Base-by-base conservation (phyloP, 2,113 vertebrate genomes). In the Danionella cerebrum region DNA sequence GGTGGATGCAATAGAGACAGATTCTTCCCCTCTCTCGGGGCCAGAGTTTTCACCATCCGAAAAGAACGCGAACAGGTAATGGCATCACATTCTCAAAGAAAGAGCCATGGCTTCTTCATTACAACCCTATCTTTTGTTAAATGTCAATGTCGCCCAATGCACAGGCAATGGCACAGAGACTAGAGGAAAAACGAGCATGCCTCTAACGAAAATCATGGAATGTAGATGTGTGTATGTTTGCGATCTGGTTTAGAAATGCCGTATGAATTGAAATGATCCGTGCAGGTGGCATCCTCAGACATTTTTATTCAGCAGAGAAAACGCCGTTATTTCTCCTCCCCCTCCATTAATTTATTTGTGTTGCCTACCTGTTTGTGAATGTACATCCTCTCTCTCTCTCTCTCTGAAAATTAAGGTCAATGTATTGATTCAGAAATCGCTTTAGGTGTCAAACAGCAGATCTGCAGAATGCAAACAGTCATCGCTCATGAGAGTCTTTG, bases 1-100 rank as follows among this genome's bases (percentile, higher is more conserved):
- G 80, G 84, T 76, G 84, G 81, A 84, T 85, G 86, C 84, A 84
- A 86, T 82, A 75, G 80, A 79, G 80, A 77, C 83, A 79, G 73
- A 70, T 75, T 29, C 78, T 81, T 75, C 70, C 76, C 72, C 79
- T 82, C 76, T 69, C 67, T 67, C 59, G 82, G 86, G 82, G 78
- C 79, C 54, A 81, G 86, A 80, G 76, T 78, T 80, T 69, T 70
- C 74, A 68, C 67, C 67, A 70, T 74, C 67, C 72, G 74, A 80
- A 74, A 81, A 77, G 75, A 71, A 68, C 76, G 51, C 60, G 64
- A 78, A 53, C 18, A 87, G 88, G 88, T 89, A 88, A 82, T 48
- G 36, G 71, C 45, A 66, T 77, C 33, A 38, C 50, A 48, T 53
- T 60, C 24, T 69, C 11, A 67, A 69, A 67, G 60, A 47, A 69